Conservation (phyloP, 2,888 invertebrate genomes). For the Pocota personata region DNA sequence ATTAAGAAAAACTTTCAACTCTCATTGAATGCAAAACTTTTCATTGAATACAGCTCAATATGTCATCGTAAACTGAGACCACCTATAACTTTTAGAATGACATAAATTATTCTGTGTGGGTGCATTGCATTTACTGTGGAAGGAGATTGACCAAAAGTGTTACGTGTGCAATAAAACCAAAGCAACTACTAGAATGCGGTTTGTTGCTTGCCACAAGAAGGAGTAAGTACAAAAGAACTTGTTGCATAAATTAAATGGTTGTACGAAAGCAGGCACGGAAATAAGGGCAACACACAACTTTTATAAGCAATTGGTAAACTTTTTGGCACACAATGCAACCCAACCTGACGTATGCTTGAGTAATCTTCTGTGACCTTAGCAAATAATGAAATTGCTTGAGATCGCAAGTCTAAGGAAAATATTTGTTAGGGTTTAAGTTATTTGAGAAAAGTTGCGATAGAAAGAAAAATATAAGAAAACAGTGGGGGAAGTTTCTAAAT, state of each 20-base stretch:
- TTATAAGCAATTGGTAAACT: conserved; percentile 8
- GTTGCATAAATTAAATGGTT: conserved; percentile 60
- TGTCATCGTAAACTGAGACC: conserved; percentile 35
- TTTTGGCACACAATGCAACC: conserved; percentile 41
- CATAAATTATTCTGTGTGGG: conserved; percentile 10
- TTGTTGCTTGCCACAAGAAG: neutral
- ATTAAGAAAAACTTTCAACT: neutral
- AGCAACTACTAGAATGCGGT: neutral
- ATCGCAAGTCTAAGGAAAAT: neutral
- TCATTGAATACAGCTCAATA: conserved; percentile 30
- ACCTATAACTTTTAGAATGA: conserved; percentile 33
- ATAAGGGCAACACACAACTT: conserved; percentile 8
- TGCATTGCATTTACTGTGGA: neutral
- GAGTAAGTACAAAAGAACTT: conserved; percentile 24
- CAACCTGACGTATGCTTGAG: conserved; percentile 30
- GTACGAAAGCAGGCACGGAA: neutral
- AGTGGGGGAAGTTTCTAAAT: neutral
- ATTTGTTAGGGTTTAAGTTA: neutral
- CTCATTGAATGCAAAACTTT: conserved; percentile 37
- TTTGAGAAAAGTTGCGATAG: neutral
- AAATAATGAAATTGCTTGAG: conserved; percentile 37
- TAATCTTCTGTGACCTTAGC: conserved; percentile 44
- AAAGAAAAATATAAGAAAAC: neutral
- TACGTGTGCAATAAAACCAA: neutral
- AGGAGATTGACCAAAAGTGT: conserved; percentile 7